A percentile compares a stretch with the other conserved stretches of the same genome.
These are phyloP conservation scores for Holacanthella duospinosa DNA, from an alignment of 2,888 invertebrate species.

Conservation along the genomic window DNA sequence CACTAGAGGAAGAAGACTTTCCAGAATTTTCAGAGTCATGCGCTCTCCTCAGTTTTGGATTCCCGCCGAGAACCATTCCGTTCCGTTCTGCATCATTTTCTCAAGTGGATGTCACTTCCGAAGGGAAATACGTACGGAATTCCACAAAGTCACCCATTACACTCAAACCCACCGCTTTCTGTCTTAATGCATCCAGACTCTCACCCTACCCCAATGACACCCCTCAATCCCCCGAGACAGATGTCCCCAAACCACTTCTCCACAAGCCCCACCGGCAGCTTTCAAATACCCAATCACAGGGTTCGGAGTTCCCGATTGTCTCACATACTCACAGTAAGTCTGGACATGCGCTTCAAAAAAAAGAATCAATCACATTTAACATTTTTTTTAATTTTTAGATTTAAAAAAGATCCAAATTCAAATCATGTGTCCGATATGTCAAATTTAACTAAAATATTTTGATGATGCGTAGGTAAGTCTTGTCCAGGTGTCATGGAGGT, in stretches of 20 bases:
- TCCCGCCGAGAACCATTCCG: slow-evolving; percentile 43
- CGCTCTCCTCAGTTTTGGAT: background rate
- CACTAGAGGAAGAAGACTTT: background rate
- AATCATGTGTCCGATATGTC: too few relatives aligned
- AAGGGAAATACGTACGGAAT: slow-evolving; percentile 47
- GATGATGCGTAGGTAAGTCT: too few relatives aligned
- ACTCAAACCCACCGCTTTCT: slow-evolving; percentile 37
- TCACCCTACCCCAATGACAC: background rate
- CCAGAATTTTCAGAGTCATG: background rate
- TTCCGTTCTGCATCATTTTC: slow-evolving; percentile 78
- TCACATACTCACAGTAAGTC: background rate
- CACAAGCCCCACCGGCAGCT: too few relatives aligned
- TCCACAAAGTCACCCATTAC: slow-evolving; percentile 32
- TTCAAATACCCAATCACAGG: background rate
- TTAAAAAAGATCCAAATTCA: too few relatives aligned
- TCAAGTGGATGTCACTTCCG: slow-evolving; percentile 64
- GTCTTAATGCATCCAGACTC: slow-evolving; percentile 14
- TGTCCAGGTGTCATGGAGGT: background rate
- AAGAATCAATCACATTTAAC: too few relatives aligned
- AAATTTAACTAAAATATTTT: too few relatives aligned
- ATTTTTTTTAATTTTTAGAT: too few relatives aligned
- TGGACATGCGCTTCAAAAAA: too few relatives aligned
- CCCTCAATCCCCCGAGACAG: too few relatives aligned
- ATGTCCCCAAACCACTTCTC: too few relatives aligned
- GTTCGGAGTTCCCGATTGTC: background rate